Evolutionary conservation across 2,113 vertebrate genomes (phyloP).

Genomic region (Scophthalmus maximus): DNA sequence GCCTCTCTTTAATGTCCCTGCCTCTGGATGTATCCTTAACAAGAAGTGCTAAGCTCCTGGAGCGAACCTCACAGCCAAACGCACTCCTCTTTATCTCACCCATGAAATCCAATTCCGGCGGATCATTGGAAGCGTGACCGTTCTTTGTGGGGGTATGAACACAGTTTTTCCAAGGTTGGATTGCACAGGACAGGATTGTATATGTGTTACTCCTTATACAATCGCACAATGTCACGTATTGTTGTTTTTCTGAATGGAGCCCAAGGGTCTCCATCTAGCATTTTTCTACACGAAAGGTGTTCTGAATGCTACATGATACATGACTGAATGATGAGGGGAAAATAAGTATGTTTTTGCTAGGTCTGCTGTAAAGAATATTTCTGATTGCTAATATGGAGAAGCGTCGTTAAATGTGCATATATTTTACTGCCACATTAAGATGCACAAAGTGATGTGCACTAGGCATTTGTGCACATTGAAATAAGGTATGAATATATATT

Average conservation of each 20-base stretch:
- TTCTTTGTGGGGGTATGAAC: conserved; percentile 52
- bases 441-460: too few relatives aligned
- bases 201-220: conserved; percentile 19
- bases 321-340: background rate
- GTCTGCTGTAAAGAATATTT: background rate
- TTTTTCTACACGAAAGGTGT: background rate
- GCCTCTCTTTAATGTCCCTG: conserved; percentile 3
- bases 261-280: background rate
- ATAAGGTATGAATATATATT: too few relatives aligned
- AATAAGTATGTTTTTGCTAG: background rate
- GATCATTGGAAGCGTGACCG: conserved; percentile 40
- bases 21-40: conserved; percentile 37
- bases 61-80: conserved; percentile 52
- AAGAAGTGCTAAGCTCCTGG: conserved; percentile 35
- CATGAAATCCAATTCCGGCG: conserved; percentile 69
- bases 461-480: too few relatives aligned
- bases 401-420: background rate
- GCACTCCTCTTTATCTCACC: conserved; percentile 50
- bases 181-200: conserved; percentile 17
- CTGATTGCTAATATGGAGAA: background rate
- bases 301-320: background rate
- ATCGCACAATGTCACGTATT: conserved; percentile 13
- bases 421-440: too few relatives aligned
- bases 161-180: conserved; percentile 45
- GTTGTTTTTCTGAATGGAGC: conserved; percentile 17